Evolutionary conservation across 1,140 invertebrate species (phyloP), one percentile per base, ranked within the genome.

Genomic region (Drosophila pseudoobscura): DNA sequence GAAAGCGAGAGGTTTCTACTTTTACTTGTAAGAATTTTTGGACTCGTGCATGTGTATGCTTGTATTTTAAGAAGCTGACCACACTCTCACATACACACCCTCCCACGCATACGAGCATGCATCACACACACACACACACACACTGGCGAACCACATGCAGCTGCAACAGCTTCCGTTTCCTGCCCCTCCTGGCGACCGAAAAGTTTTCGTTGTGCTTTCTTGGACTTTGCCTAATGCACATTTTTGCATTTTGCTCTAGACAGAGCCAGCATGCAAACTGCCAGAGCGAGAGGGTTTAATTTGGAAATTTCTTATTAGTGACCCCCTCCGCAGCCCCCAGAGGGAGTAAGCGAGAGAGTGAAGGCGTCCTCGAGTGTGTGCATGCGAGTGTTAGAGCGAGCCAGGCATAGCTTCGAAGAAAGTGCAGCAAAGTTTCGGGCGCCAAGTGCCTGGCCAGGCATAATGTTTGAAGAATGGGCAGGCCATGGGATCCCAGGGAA

Each of bases 181-280:
- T 9, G 11, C 7, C 41, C 29, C 35, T 29, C 45, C 35, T 29
- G 47, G 31, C 29, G 20, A 45, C 59, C 72, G 29, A 64, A 74
- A 64, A 73, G 65, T 80, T 73, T 84, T 50, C 66, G 77, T 60
- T 55, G 65, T 83, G 77, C 75, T 87, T 80, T 85, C 80, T 85
- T 85, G 82, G 78, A 80, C 82, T 87, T 87, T 85, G 84, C 80
- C 80, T 87, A 87, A 85, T 85, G 80, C 80, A 85, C 80, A 85
- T 85, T 85, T 85, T 85, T 85, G 80, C 80, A 84, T 85, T 87
- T 75, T 85, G 46, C 57, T 55, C 57, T 63, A 87, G 80, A 87
- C 57, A 80, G 82, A 85, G 80, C 57, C 63, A 47, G 64, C 68
- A 75, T 74, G 82, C 62, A 46, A 31, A 57, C 31, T 56, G 80